A percentile compares a stretch with the other conserved stretches of the same genome.
phyloP scores from a whole-genome alignment of 1,140 invertebrate genomes.

The Cephus cinctus region DNA sequence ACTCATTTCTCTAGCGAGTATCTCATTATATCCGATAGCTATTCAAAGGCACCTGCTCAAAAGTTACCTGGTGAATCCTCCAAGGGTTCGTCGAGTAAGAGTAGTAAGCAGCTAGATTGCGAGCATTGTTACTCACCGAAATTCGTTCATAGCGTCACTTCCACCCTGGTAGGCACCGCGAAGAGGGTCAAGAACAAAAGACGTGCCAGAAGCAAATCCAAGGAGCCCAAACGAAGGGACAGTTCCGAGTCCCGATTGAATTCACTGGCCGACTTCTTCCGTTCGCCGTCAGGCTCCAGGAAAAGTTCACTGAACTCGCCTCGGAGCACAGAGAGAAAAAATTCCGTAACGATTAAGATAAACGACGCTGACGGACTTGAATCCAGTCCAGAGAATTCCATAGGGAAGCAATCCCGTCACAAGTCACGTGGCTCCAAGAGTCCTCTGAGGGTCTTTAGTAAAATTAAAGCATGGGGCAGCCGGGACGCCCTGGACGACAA shows the following conservation, averaged over 20 bases:
- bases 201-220: slow-evolving; percentile 49
- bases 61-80: not conserved
- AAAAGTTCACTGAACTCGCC: slow-evolving; percentile 43
- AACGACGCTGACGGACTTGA: slow-evolving; percentile 42
- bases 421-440: slow-evolving; percentile 49
- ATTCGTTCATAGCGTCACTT: slow-evolving; percentile 40
- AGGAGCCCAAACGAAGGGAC: slow-evolving; percentile 47
- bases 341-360: slow-evolving; percentile 37
- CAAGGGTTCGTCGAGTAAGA: too few relatives aligned
- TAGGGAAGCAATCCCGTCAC: slow-evolving; percentile 32
- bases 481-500: slow-evolving; percentile 44
- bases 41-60: slow-evolving; percentile 3
- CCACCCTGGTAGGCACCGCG: slow-evolving; percentile 36
- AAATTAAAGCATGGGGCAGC: slow-evolving; percentile 47
- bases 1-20: slow-evolving; percentile 24
- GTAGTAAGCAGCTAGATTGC: not conserved
- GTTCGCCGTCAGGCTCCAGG: slow-evolving; percentile 50
- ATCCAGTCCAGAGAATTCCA: slow-evolving; percentile 45
- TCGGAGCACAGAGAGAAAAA: slow-evolving; percentile 37
- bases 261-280: slow-evolving; percentile 49
- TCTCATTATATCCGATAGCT: slow-evolving; percentile 13
- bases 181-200: slow-evolving; percentile 46
- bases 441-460: slow-evolving; percentile 46
- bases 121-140: slow-evolving; percentile 27
- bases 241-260: slow-evolving; percentile 49